These are phyloP conservation scores for Mesorhabditis belari DNA, from an alignment of 2,888 invertebrate species.

Conservation along the genomic window DNA sequence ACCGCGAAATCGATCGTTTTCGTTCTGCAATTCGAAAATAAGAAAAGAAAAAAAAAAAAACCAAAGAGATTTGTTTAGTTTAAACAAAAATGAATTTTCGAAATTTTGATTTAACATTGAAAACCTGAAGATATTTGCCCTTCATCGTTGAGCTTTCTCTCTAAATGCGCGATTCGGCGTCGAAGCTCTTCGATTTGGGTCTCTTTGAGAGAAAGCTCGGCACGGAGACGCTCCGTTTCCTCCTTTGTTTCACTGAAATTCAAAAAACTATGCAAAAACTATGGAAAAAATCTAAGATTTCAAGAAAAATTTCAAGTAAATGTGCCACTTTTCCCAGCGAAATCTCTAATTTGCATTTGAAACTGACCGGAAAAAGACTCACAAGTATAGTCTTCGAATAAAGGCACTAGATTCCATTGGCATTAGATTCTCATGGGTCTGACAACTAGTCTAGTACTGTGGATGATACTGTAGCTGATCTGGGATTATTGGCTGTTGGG, in stretches of 20 bases:
- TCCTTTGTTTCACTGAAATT: not conserved
- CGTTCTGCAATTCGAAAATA: not conserved
- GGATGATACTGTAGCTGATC: no score
- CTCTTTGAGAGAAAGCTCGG: conserved; percentile 8
- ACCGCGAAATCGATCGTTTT: not conserved
- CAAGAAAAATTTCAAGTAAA: no score
- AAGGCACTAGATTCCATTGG: no score
- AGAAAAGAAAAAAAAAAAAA: not conserved
- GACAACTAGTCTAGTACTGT: no score
- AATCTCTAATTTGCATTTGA: no score
- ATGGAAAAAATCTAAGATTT: no score
- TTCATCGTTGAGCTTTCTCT: conserved; percentile 1
- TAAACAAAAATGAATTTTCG: not conserved
- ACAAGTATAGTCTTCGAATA: no score
- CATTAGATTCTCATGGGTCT: no score
- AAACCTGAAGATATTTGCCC: not conserved
- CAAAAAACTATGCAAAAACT: no score
- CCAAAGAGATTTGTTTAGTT: not conserved
- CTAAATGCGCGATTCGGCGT: conserved; percentile 6
- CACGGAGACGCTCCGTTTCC: conserved; percentile 1
- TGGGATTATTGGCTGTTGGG: no score
- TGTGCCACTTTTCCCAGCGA: no score
- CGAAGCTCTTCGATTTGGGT: conserved; percentile 4
- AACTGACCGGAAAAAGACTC: no score
- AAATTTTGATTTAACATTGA: not conserved